Evolutionary conservation across 2,797 vertebrate genomes (phyloP), one percentile per base, ranked within the genome.

Genomic region (Microctenopoma steveboyesi): DNA sequence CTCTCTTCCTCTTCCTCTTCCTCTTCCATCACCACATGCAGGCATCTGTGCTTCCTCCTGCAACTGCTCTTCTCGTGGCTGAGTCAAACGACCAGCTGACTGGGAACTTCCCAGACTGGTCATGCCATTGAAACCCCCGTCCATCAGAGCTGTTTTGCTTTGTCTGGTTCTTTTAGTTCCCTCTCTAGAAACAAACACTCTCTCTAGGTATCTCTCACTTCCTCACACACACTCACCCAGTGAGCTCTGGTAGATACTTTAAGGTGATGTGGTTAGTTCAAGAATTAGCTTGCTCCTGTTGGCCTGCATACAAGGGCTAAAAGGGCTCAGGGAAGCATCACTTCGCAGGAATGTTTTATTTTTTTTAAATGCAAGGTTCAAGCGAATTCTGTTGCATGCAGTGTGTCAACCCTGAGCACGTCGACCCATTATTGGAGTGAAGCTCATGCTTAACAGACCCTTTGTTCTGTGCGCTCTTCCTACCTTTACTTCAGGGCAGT

Each of bases 41-140:
- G 62, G 68, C 72, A 18, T 59, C 60, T 50, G n/a, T 58, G 75
- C 72, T 59, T 85, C 74, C 60, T 82, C 68, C 64, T 59, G 49
- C 64, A n/a, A 7, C 15, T 43, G 35, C 40, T 54, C 56, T 25
- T 48, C 47, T 60, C 35, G 37, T 37, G 46, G 53, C 53, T 84
- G 79, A 88, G 78, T 86, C 87, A 88, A 66, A 46, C 1, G 48
- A 78, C 53, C 84, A 78, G 74, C 84, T 87, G 84, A 86, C 74
- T 0, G 77, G 85, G 78, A 72, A 64, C 82, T 91, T 91, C 88
- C 88, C 73, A 82, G 18, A 72, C 75, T 59, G 64, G 54, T 80
- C 74, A 75, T 49, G 25, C 49, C 28, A 14, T 37, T 69, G 55
- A 78, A 70, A 72, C 59, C 61, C 8, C 74, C 65, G 68, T 8